Percentiles rank a stretch among this genome's conserved stretches.
Conservation (phyloP, 92 coral and sea anemone genomes). For the Porites divaricata region DNA sequence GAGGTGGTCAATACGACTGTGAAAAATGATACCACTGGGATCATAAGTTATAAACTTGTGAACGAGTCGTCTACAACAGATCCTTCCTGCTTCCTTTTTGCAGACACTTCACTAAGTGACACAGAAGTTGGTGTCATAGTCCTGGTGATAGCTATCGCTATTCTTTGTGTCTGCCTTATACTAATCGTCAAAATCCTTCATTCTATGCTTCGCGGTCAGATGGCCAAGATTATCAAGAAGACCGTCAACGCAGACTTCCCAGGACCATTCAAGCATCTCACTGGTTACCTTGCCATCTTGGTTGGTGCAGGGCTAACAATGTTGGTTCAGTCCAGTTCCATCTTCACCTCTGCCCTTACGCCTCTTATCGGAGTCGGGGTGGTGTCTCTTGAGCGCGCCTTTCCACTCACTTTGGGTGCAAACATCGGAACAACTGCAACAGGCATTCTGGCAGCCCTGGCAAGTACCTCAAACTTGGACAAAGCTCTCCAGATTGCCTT, state of each 20-base stretch:
- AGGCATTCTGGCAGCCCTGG: conserved; percentile 95
- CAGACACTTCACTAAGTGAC: conserved; percentile 79
- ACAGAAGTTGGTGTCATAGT: conserved; percentile 85
- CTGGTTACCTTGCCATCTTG: conserved; percentile 94
- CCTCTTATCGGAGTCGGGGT: conserved; percentile 98
- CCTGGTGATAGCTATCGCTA: conserved; percentile 67
- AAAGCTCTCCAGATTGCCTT: conserved; percentile 92
- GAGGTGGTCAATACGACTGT: conserved; percentile 27
- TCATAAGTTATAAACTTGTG: conserved; percentile 2
- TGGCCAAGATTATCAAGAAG: conserved; percentile 88
- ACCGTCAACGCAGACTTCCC: conserved; percentile 98
- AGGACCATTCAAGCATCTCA: conserved; percentile 84
- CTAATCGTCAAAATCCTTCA: conserved; percentile 87
- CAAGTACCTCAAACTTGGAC: conserved; percentile 67
- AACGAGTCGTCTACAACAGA: conserved; percentile 30
- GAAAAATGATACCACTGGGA: conserved; percentile 39
- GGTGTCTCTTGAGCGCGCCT: conserved; percentile 90
- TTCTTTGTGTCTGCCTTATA: conserved; percentile 89
- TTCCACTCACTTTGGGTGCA: conserved; percentile 93
- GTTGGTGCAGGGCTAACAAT: conserved; percentile 98
- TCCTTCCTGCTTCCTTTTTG: conserved; percentile 79
- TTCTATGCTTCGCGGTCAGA: conserved; percentile 89
- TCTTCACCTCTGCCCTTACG: conserved; percentile 96
- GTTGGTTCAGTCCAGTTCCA: conserved; percentile 97
- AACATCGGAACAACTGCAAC: conserved; percentile 99